A percentile compares a stretch with the other conserved stretches of the same genome.
Conservation (phyloP, 2,888 invertebrate species). For the Stenodera caucasica region DNA sequence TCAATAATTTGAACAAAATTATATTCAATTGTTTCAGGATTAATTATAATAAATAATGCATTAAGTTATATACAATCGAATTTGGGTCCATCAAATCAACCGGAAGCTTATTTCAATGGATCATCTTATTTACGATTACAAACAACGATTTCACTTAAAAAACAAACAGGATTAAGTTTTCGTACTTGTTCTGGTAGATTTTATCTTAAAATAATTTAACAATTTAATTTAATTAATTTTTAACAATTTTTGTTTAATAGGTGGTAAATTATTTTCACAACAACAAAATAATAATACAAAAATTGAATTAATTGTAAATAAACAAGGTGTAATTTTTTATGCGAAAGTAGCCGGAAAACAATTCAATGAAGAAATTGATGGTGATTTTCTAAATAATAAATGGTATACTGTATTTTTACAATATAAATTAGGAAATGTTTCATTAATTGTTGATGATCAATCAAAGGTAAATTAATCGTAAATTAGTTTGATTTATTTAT, state of each 20-base stretch:
- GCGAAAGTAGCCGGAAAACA: conserved; percentile 55
- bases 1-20: no score
- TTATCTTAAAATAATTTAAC: background rate
- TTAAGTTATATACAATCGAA: conserved; percentile 26
- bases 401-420: conserved; percentile 78
- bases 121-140: conserved; percentile 74
- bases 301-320: conserved; percentile 49
- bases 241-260: conserved; percentile 50
- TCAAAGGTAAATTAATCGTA: conserved; percentile 59
- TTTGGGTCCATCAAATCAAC: conserved; percentile 63
- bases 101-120: conserved; percentile 84
- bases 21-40: conserved; percentile 25
- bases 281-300: conserved; percentile 60
- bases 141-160: conserved; percentile 74
- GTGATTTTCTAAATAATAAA: conserved; percentile 74
- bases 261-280: conserved; percentile 72
- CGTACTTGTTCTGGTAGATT: conserved; percentile 69
- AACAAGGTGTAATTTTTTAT: conserved; percentile 58
- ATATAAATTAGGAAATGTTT: conserved; percentile 64
- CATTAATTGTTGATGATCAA: conserved; percentile 59
- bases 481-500: conserved; percentile 13
- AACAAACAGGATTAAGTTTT: conserved; percentile 81
- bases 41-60: conserved; percentile 23
- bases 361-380: conserved; percentile 66
- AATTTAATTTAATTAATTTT: background rate